Evolutionary conservation across 2,888 invertebrate genomes (phyloP).

Genomic region (Smittia sp.): DNA sequence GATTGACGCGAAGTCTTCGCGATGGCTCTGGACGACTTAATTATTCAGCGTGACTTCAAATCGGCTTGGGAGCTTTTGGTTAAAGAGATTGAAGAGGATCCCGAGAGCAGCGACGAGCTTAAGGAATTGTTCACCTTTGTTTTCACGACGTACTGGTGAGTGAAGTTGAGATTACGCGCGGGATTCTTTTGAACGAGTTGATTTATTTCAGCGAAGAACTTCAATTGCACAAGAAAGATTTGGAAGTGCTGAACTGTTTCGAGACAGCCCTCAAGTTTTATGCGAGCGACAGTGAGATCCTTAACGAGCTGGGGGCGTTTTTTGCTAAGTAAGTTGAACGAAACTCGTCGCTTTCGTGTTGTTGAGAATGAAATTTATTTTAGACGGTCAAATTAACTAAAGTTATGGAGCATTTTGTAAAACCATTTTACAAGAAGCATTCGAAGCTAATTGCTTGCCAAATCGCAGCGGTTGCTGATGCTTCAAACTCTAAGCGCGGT

Average conservation of each 20-base stretch:
- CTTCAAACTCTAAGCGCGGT: not conserved
- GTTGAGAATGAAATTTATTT: conserved; percentile 23
- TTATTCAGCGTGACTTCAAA: no score
- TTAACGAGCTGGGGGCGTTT: conserved; percentile 13
- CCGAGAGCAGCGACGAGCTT: not conserved
- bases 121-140: conserved; percentile 19
- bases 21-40: not conserved
- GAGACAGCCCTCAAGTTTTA: not conserved
- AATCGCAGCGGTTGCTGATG: not conserved
- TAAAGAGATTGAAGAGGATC: not conserved
- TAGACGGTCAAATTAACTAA: no score
- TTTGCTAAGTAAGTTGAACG: conserved; percentile 12
- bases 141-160: conserved; percentile 8
- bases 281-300: not conserved
- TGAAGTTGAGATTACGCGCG: not conserved
- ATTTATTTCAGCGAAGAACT: not conserved
- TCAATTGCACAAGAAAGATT: not conserved
- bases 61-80: not conserved
- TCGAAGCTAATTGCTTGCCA: conserved; percentile 20
- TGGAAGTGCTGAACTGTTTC: not conserved
- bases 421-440: conserved; percentile 1
- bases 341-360: not conserved
- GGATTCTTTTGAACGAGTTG: not conserved
- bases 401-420: not conserved
- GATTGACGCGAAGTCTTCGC: not conserved